These are phyloP conservation scores for Brotogeris chrysoptera DNA, from an alignment of 2,797 vertebrate genomes.

Conservation along the genomic window DNA sequence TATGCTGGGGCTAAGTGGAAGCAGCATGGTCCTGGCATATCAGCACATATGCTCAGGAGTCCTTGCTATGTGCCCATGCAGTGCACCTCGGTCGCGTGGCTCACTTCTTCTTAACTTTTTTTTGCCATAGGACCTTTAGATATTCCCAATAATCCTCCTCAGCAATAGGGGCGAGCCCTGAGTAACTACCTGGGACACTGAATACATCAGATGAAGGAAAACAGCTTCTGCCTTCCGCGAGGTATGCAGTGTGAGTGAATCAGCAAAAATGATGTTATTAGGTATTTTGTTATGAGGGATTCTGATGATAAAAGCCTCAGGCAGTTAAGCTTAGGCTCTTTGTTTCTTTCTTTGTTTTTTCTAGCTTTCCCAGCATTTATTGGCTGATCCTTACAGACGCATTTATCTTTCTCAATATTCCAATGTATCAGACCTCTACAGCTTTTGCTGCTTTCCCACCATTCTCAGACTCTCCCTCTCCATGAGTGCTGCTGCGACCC, in stretches of 20 bases:
- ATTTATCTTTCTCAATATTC: neutral
- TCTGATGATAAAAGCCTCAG: neutral
- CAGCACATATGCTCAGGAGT: neutral
- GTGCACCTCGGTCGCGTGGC: neutral
- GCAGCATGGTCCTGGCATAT: neutral
- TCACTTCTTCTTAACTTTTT: accelerated
- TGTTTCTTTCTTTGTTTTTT: neutral
- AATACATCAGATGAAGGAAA: neutral
- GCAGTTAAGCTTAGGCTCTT: neutral
- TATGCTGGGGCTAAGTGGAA: neutral
- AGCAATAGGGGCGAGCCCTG: neutral
- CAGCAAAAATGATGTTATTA: neutral
- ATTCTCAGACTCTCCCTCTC: neutral
- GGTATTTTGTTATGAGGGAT: neutral
- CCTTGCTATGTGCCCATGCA: neutral
- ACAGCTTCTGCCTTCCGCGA: neutral
- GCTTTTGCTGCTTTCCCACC: neutral
- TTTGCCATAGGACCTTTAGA: neutral
- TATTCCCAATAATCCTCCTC: neutral
- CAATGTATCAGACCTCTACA: neutral
- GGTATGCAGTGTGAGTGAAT: neutral
- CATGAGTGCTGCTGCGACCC: neutral
- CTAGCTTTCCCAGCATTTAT: neutral
- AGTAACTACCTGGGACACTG: neutral
- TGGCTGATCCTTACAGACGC: neutral